Conservation (phyloP, 1,140 invertebrate species). For the Bombus waltoni region DNA sequence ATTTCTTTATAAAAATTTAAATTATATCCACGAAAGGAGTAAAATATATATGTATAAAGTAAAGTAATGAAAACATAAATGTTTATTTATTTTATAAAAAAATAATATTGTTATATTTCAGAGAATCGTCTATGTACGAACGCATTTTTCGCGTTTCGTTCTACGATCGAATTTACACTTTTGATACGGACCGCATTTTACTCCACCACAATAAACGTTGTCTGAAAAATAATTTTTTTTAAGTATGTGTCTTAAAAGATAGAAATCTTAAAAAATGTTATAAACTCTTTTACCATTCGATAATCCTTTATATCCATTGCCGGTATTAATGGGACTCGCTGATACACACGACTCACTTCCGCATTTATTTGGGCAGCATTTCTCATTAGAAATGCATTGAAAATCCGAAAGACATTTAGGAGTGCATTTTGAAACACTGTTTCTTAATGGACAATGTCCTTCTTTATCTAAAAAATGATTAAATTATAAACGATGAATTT, state of each 20-base stretch:
- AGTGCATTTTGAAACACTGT: constrained; percentile 85
- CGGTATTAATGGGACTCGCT: constrained; percentile 79
- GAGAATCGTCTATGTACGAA: constrained; percentile 75
- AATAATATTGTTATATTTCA: not conserved
- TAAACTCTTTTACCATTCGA: constrained; percentile 53
- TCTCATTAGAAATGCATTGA: constrained; percentile 85
- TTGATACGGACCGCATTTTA: constrained; percentile 86
- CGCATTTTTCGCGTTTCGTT: constrained; percentile 87
- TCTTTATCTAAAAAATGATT: constrained; percentile 62
- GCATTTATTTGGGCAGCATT: constrained; percentile 88
- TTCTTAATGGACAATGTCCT: constrained; percentile 85
- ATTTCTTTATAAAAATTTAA: not conserved
- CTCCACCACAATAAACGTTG: constrained; percentile 86
- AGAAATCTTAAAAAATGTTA: no score
- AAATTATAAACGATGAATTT: not conserved
- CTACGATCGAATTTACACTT: constrained; percentile 86
- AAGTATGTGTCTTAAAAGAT: not conserved
- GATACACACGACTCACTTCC: constrained; percentile 86
- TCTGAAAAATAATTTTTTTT: constrained; percentile 77
- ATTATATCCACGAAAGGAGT: not conserved
- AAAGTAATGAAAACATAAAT: not conserved
- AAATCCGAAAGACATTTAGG: constrained; percentile 87
- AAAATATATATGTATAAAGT: not conserved
- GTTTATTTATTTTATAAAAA: not conserved
- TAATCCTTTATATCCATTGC: constrained; percentile 73